Conservation (phyloP, 2,888 invertebrate species). For the Cerastis rubricosa region DNA sequence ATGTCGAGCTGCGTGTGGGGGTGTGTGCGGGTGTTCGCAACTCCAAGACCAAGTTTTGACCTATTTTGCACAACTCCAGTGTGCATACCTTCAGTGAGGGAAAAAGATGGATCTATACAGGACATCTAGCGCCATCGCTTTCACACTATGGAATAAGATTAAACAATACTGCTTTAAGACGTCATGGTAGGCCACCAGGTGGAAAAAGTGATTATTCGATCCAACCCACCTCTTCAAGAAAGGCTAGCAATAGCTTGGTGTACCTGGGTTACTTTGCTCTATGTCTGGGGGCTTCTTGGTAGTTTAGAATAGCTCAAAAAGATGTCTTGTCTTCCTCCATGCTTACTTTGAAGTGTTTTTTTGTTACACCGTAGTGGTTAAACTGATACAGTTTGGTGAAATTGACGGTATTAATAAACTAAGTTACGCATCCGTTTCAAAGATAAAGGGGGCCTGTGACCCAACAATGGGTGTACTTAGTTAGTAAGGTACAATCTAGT, state of each 20-base stretch:
- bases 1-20: not conserved
- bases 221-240: not conserved
- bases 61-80: not conserved
- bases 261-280: not conserved
- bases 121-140: too few species aligned
- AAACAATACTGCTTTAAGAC: too few species aligned
- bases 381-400: slow-evolving; percentile 1
- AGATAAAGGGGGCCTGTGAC: too few species aligned
- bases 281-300: not conserved
- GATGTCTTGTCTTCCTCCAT: not conserved
- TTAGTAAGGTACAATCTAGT: not conserved
- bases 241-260: not conserved
- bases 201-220: not conserved
- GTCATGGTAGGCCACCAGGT: too few species aligned
- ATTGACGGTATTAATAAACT: not conserved
- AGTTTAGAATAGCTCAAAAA: not conserved
- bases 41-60: not conserved
- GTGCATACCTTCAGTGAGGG: too few species aligned
- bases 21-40: not conserved
- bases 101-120: too few species aligned
- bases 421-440: not conserved
- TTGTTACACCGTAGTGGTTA: not conserved
- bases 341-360: not conserved
- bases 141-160: too few species aligned
- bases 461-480: too few species aligned